These are phyloP conservation scores for Acrobasis suavella DNA, from an alignment of 2,888 invertebrate species.

Conservation along the genomic window DNA sequence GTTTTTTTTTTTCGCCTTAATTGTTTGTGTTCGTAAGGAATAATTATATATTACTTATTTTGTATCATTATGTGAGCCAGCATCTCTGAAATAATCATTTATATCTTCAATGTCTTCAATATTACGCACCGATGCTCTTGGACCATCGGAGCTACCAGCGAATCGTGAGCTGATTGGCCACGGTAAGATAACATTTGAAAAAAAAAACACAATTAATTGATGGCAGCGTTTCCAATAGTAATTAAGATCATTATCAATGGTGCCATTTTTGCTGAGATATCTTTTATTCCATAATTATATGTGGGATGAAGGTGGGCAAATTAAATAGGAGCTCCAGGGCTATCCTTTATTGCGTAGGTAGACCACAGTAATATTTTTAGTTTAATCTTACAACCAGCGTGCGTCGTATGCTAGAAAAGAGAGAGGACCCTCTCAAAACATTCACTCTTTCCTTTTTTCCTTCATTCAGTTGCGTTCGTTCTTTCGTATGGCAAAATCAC, in stretches of 20 bases:
- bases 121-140: constrained; percentile 13
- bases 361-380: too few relatives aligned
- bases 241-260: constrained; percentile 13
- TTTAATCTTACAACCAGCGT: too few relatives aligned
- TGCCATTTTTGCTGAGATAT: background rate
- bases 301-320: too few relatives aligned
- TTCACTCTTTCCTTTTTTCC: too few relatives aligned
- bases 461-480: too few relatives aligned
- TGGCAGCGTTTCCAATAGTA: background rate
- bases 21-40: background rate
- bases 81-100: background rate
- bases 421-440: too few relatives aligned
- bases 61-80: background rate
- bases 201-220: background rate
- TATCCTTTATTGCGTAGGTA: too few relatives aligned
- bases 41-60: constrained; percentile 16
- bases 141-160: constrained; percentile 6
- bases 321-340: too few relatives aligned
- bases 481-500: too few relatives aligned
- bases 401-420: too few relatives aligned
- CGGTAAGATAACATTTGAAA: constrained; percentile 4
- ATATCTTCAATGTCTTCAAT: background rate
- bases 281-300: background rate
- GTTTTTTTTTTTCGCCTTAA: background rate
- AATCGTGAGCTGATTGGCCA: constrained; percentile 12